Evolutionary conservation across 2,888 invertebrate species (phyloP).

Genomic region (Pyrrhosoma nymphula): DNA sequence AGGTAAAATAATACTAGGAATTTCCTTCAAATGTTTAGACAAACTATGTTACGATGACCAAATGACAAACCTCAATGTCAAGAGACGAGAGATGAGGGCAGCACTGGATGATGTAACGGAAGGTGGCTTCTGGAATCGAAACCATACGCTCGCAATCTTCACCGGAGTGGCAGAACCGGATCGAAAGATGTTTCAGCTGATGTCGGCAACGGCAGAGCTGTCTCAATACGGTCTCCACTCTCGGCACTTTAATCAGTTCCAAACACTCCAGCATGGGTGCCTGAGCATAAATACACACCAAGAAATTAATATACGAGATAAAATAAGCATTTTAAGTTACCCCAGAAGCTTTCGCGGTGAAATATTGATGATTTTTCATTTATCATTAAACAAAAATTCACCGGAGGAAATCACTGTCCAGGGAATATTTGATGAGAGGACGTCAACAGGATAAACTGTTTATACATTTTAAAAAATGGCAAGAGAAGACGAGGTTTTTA

Average conservation of each 20-base stretch:
- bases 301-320: no score
- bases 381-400: no score
- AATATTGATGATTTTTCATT: no score
- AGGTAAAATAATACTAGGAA: no score
- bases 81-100: conserved; percentile 5
- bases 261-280: conserved; percentile 31
- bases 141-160: neutral
- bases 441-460: no score
- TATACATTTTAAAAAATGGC: no score
- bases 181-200: neutral
- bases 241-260: neutral
- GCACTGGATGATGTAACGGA: conserved; percentile 24
- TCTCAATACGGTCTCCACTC: neutral
- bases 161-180: conserved; percentile 31
- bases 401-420: no score
- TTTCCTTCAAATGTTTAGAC: no score
- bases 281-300: neutral
- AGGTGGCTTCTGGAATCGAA: conserved; percentile 12
- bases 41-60: no score
- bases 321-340: no score
- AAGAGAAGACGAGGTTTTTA: no score
- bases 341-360: neutral
- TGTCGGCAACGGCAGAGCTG: conserved; percentile 12
- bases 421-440: no score
- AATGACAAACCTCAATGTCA: neutral